Base-by-base conservation (phyloP, 2,797 vertebrate species). In the Euphonia xanthogaster region DNA sequence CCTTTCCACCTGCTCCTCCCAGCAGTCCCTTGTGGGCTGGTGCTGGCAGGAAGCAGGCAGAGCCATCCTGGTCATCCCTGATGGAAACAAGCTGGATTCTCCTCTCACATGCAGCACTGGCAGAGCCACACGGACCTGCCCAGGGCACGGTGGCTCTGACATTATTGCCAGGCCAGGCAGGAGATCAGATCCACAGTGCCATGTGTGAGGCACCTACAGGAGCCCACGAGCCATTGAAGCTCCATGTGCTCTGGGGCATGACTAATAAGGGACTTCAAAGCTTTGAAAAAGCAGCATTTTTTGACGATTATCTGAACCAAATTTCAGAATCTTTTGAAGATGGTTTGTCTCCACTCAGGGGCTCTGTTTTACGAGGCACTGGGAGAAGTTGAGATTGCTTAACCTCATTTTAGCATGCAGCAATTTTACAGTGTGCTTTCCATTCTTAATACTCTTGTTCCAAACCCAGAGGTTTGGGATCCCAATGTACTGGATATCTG, bases 251-350 rank as follows among this genome's bases (percentile, higher is more conserved):
- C 76, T 31, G 42, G 60, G 79, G 47, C 63, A 81, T n/a, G 63
- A 57, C 60, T 90, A 84, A 76, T 47, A 86, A 48, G 8, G 50
- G 30, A 91, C 82, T 91, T 93, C 93, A 94, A 94, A 94, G 95
- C 91, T 91, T 47, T 54, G 37, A 63, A 79, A 90, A 93, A 81
- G 55, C 76, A 63, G 60, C 33, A 78, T 76, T 93, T 84, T 90
- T 91, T 54, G 48, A 91, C 0, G 1, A 70, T 86, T 96, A 93
- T 57, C 87, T 0, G 2, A 79, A 83, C 37, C 33, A 73, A 94
- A 86, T 86, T 94, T 88, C 66, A 39, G 87, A 88, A 63, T 71
- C 87, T 94, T 95, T 91, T 96, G 90, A 93, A 94, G 82, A 84
- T 28, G 40, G 37, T 66, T 90, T 86, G 87, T 73, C 40, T 78